phyloP scores from a whole-genome alignment of 2,113 vertebrate species.

The Gracilinanus agilis region DNA sequence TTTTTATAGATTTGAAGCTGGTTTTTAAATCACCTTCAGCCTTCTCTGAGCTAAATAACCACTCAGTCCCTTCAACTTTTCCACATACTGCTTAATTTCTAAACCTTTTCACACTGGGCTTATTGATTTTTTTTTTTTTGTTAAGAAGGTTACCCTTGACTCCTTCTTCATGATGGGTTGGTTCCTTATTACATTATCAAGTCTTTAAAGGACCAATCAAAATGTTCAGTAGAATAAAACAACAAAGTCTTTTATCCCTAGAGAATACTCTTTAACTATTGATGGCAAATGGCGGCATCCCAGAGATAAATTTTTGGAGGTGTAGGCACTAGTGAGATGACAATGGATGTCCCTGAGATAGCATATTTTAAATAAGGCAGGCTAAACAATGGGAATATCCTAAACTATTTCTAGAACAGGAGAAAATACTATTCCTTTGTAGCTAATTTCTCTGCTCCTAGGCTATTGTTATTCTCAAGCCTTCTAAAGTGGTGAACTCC shows the following conservation, averaged over 20 bases:
- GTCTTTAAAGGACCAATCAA: constrained; percentile 4
- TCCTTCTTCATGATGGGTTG: background rate
- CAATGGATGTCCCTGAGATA: background rate
- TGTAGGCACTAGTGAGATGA: accelerated
- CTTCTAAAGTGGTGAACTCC: background rate
- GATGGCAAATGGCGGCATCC: background rate
- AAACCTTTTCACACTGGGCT: background rate
- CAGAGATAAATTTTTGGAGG: background rate
- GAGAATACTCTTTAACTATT: background rate
- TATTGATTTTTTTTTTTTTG: background rate
- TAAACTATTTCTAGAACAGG: background rate
- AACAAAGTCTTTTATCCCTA: background rate
- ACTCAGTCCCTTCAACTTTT: background rate
- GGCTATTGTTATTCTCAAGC: background rate
- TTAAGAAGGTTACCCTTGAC: constrained; percentile 3
- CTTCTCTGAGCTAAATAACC: background rate
- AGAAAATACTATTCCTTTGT: background rate
- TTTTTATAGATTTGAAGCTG: constrained; percentile 29
- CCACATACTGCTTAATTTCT: background rate
- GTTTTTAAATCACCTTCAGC: background rate
- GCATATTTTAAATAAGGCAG: background rate
- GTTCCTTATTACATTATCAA: background rate
- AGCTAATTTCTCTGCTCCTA: background rate
- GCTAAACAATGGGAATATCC: background rate
- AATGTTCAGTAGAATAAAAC: background rate